phyloP scores from a whole-genome alignment of 2,113 vertebrate genomes.

The Pygoscelis antarcticus region DNA sequence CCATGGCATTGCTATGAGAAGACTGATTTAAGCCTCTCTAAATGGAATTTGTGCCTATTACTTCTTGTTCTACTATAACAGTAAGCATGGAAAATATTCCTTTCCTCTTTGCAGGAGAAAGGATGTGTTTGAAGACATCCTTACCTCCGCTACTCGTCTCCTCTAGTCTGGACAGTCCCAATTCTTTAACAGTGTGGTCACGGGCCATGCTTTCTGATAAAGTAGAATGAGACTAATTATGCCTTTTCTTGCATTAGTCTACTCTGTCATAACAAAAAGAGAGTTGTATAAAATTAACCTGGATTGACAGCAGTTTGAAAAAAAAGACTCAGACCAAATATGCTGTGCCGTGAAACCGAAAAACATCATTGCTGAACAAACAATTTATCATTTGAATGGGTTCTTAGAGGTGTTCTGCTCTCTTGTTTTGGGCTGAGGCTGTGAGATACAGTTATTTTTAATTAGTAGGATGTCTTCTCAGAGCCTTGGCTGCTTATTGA shows the following conservation, averaged over 20 bases:
- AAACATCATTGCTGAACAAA: not conserved
- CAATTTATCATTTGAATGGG: not conserved
- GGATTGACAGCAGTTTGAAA: not conserved
- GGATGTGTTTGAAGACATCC: conserved; percentile 23
- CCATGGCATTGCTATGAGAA: not conserved
- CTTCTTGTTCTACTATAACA: not conserved
- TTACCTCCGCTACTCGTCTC: conserved; percentile 8
- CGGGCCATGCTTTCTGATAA: not conserved
- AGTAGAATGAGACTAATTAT: not conserved
- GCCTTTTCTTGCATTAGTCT: not conserved
- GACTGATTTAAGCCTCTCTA: not conserved
- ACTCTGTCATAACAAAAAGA: not conserved
- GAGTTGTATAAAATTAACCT: not conserved
- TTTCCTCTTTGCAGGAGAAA: conserved; percentile 10
- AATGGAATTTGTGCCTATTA: not conserved
- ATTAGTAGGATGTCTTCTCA: not conserved
- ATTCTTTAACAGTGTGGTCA: not conserved
- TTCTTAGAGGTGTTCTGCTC: not conserved
- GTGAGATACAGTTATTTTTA: not conserved
- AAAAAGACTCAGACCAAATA: not conserved
- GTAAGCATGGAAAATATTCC: not conserved
- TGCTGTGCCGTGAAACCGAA: not conserved
- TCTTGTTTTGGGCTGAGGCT: not conserved
- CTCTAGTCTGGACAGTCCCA: conserved; percentile 4
- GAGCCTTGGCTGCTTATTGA: not conserved